These are phyloP conservation scores for Etheostoma cragini DNA, from an alignment of 2,113 vertebrate genomes.

Conservation along the genomic window DNA sequence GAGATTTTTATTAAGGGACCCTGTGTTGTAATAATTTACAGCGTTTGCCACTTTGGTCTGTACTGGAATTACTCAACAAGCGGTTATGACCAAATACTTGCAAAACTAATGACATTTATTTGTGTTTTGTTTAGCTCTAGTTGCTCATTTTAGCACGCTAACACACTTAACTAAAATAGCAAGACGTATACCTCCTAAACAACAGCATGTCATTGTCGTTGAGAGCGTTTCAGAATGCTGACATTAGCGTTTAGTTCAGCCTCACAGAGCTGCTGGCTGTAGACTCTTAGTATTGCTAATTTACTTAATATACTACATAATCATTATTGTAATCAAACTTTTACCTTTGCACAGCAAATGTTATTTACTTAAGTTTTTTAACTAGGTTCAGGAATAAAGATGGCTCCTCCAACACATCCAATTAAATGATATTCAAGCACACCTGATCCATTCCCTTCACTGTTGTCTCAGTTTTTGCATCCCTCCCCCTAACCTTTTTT, in stretches of 20 bases:
- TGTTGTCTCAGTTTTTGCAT: no score
- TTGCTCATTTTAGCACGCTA: no score
- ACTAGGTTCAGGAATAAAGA: no score
- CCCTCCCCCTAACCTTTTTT: no score
- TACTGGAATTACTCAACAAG: background rate
- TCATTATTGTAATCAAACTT: background rate
- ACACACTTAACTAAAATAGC: background rate
- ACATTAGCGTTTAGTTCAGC: background rate
- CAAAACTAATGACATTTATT: background rate
- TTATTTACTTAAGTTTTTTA: background rate
- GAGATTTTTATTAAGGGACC: background rate
- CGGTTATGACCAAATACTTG: background rate
- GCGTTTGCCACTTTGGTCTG: background rate
- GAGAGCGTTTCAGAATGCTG: background rate
- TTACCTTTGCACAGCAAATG: background rate
- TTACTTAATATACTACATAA: background rate
- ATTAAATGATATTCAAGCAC: no score
- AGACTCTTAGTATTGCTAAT: background rate
- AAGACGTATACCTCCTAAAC: background rate
- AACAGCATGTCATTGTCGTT: background rate
- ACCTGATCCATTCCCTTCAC: no score
- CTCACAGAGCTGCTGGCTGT: background rate
- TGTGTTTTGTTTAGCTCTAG: background rate
- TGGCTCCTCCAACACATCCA: no score
- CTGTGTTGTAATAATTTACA: background rate